Percentiles rank a stretch among this genome's conserved stretches.
Conservation (phyloP, 2,797 vertebrate genomes). For the Lacerta viridis region DNA sequence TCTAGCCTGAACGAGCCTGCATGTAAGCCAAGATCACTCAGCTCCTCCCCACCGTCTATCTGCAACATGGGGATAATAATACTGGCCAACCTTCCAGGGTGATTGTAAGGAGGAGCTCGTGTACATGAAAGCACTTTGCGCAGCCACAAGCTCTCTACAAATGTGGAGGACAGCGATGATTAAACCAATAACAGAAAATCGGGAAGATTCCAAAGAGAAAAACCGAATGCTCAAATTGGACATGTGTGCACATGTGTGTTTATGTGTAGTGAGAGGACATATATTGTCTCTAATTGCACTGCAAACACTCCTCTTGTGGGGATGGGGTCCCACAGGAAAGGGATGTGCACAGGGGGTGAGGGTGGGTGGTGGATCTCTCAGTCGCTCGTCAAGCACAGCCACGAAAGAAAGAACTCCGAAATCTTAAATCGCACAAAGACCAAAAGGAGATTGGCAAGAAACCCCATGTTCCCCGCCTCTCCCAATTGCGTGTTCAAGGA, state of each 20-base stretch:
- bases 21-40: not conserved
- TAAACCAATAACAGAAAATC: not conserved
- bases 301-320: not conserved
- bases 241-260: too few species aligned
- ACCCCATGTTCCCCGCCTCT: not conserved
- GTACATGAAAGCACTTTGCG: too few species aligned
- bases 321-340: not conserved
- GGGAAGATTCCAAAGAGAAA: not conserved
- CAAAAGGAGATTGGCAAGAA: not conserved
- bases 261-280: not conserved
- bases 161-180: not conserved
- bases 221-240: not conserved
- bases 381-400: not conserved
- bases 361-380: not conserved
- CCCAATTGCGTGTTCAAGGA: slow-evolving; percentile 15
- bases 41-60: not conserved
- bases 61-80: not conserved
- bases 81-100: not conserved
- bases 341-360: not conserved
- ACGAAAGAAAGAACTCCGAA: not conserved
- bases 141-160: not conserved
- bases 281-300: not conserved
- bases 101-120: not conserved
- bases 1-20: not conserved
- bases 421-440: slow-evolving; percentile 4